phyloP scores from a whole-genome alignment of 1,140 invertebrate genomes.

The Meteorus sp. region DNA sequence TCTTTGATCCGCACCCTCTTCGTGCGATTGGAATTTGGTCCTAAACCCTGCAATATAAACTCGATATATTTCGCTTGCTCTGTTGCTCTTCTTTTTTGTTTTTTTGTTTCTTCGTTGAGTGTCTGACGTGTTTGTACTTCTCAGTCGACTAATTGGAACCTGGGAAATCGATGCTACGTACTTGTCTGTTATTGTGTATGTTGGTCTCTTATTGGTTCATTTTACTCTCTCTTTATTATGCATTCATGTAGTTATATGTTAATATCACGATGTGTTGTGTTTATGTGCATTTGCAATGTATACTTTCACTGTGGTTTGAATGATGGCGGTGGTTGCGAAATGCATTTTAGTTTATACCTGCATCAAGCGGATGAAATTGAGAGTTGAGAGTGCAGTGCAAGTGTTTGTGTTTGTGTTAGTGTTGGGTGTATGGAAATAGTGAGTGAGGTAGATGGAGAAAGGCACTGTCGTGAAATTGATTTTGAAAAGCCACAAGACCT shows the following conservation, averaged over 20 bases:
- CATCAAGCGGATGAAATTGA: background rate
- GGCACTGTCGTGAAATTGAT: constrained; percentile 7
- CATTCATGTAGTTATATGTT: background rate
- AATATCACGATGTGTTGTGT: background rate
- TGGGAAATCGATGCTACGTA: constrained; percentile 13
- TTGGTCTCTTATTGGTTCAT: too few relatives aligned
- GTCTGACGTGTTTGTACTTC: background rate
- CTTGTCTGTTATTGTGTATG: constrained; percentile 5
- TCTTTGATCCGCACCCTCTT: too few relatives aligned
- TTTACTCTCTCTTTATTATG: background rate
- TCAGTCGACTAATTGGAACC: constrained; percentile 7
- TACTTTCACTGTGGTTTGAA: constrained; percentile 1
- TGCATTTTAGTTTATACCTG: background rate
- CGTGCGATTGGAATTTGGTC: too few relatives aligned
- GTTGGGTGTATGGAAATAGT: background rate
- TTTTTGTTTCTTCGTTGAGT: background rate
- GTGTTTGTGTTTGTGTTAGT: background rate
- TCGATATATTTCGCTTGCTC: too few relatives aligned
- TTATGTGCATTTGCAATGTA: background rate
- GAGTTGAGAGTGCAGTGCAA: background rate
- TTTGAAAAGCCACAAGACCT: constrained; percentile 9
- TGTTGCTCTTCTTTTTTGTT: background rate
- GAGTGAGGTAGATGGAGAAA: background rate
- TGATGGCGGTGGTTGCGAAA: background rate
- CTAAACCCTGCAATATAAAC: background rate